A percentile compares a stretch with the other conserved stretches of the same genome.
Conservation (phyloP, 2,797 vertebrate species). For the Gallirallus australis region DNA sequence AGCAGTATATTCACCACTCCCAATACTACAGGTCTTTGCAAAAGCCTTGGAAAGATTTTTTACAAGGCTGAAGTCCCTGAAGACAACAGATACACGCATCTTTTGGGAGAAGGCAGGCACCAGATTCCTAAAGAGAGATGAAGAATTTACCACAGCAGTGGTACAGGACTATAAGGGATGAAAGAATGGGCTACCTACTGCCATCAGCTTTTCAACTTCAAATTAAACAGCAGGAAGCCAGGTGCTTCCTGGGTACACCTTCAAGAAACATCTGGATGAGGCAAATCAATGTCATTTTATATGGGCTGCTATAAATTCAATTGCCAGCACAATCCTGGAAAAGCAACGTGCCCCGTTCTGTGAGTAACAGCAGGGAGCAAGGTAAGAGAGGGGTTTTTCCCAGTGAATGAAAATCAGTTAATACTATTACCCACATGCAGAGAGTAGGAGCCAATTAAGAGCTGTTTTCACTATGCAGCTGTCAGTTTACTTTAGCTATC, state of each 20-base stretch:
- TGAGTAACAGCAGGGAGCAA: neutral
- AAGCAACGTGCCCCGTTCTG: neutral
- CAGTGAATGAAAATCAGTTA: neutral
- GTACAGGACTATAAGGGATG: neutral
- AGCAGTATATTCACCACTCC: neutral
- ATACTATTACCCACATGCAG: neutral
- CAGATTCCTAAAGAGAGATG: neutral
- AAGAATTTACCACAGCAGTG: neutral
- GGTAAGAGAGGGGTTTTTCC: neutral
- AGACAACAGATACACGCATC: neutral
- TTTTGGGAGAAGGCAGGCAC: neutral
- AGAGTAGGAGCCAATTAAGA: neutral
- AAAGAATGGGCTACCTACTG: neutral
- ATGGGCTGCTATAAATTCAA: neutral
- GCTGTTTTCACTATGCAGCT: neutral
- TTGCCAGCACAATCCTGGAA: neutral
- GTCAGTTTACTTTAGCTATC: neutral
- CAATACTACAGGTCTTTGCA: neutral
- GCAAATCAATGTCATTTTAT: neutral
- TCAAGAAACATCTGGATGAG: neutral
- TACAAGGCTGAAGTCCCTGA: neutral
- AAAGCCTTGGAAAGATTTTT: neutral
- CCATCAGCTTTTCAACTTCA: neutral
- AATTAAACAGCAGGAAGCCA: neutral
- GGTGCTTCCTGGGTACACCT: neutral